phyloP scores from a whole-genome alignment of 2,888 invertebrate species.

The Lasioglossum vierecki region DNA sequence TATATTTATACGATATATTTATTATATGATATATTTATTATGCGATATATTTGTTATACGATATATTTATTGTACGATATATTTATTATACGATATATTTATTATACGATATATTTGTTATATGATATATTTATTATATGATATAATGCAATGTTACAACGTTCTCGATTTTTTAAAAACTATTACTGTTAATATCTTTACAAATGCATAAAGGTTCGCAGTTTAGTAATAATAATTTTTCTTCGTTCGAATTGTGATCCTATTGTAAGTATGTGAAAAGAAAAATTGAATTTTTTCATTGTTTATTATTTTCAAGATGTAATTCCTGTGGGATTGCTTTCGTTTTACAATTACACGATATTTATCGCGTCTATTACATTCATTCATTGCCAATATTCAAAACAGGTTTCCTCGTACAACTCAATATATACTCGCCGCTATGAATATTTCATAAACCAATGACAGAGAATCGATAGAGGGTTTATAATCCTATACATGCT shows the following conservation, averaged over 20 bases:
- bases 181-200: too few relatives aligned
- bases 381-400: conserved; percentile 9
- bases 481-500: conserved; percentile 39
- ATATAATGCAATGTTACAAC: too few relatives aligned
- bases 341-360: background rate
- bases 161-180: too few relatives aligned
- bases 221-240: background rate
- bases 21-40: too few relatives aligned
- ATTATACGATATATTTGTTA: too few relatives aligned
- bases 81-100: too few relatives aligned
- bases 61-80: too few relatives aligned
- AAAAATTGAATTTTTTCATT: background rate
- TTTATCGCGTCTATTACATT: conserved; percentile 12
- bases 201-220: too few relatives aligned
- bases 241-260: background rate
- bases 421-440: conserved; percentile 25
- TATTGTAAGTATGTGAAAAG: too few relatives aligned
- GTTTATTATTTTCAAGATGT: background rate
- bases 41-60: too few relatives aligned
- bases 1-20: too few relatives aligned
- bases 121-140: too few relatives aligned
- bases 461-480: conserved; percentile 41
- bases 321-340: background rate
- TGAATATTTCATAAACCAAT: conserved; percentile 18
- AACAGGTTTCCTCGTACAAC: conserved; percentile 13